Base-by-base conservation (phyloP, 2,797 vertebrate species). In the Sebastes reedi region DNA sequence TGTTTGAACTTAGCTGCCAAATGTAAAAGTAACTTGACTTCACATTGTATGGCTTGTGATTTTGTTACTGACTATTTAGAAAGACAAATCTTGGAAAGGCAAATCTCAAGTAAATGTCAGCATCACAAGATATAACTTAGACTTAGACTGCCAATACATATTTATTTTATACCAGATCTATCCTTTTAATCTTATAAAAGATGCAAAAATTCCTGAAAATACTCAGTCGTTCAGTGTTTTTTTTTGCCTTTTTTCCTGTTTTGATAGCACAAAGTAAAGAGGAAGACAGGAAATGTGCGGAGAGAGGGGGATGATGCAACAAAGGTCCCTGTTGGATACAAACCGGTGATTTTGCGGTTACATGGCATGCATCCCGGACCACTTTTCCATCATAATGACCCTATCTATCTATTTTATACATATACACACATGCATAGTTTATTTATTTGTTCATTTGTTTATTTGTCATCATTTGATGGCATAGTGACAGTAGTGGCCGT, bases 291-390 rank as follows among this genome's bases (percentile, higher is more conserved):
- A 67, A 81, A 50, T 62, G 42, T 61, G 70, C 2, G 3, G 34
- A 74, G 18, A 30, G 29, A 56, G 1, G 7, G 18, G 14, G 29
- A 13, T 58, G 73, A 76, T 50, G 62, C 62, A 72, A 76, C 61
- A 36, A 67, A 67, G 46, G 59, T 72, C 54, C n/a, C 39, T 52
- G 70, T 32, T 69, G 32, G 72, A 71, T 56, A 65, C 52, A 69
- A 55, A 67, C 68, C 18, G 5, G 55, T 62, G 32, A 61, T 56
- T 71, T 29, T 58, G 67, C 3, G 1, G n/a, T 59, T 32, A 34
- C 52, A 36, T 46, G 60, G 25, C 29, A 42, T 29, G 14, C 32
- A 55, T 30, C 27, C 30, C 2, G 9, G 58, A 60, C 32, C 36
- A 60, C 16, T 71, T 55, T 58, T 30, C 9, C 59, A 56, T 27